Base-by-base conservation (phyloP, 2,797 vertebrate species). In the Microctenopoma lineatum region DNA sequence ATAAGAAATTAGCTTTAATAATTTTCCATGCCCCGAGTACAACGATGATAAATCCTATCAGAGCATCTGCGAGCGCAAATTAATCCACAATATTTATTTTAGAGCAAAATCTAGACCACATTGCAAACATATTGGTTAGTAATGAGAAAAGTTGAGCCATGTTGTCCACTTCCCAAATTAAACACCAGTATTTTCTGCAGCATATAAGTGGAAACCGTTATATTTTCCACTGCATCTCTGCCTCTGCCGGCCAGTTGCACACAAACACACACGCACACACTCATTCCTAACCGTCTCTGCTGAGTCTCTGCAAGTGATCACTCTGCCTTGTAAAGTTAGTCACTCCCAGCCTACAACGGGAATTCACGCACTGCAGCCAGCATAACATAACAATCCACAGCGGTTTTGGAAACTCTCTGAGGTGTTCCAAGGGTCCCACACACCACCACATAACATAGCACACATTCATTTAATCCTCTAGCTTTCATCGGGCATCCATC, bases 391-490 rank as follows among this genome's bases (percentile, higher is more conserved):
- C 79, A 78, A 80, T 79, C 81, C 83, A 77, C 50, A 45, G 83
- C 0, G 83, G 84, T 81, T 90, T 88, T 87, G 85, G 84, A 80
- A 84, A 71, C 52, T 52, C 70, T 60, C 34, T 8, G 42, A 79
- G 73, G 75, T 79, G 66, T 48, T 89, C 59, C 68, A 51, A 72
- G 79, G 84, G 84, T 86, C 84, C 87, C 73, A 57, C 73, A 57
- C 75, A 61, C 59, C 71, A 79, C 84, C 80, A 70, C 84, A 90
- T 58, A 77, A 75, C 81, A 84, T 77, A 77, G 72, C 75, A 59
- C 53, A 78, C 85, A 80, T 79, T 86, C 84, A 66, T 70, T 57
- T 63, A 79, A 86, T 85, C 70, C 75, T 63, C 65, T 3, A 63
- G 79, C 27, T 65, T 77, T 74, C 34, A 42, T 70, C 73, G 87